phyloP scores from a whole-genome alignment of 2,113 vertebrate species.

The Balaeniceps rex region DNA sequence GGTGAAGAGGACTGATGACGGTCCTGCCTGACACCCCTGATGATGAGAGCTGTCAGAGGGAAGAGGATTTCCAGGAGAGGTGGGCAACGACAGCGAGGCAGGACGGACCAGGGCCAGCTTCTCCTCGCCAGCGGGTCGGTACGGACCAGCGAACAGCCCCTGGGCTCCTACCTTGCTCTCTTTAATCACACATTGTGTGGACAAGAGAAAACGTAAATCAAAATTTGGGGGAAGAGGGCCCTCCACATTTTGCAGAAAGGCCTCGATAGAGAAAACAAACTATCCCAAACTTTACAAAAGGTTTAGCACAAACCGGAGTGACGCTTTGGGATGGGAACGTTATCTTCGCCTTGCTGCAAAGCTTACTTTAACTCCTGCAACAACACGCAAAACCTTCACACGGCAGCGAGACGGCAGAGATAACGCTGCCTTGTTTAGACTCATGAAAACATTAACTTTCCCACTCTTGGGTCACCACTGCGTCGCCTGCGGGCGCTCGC shows the following conservation, averaged over 20 bases:
- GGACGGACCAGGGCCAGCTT: background rate
- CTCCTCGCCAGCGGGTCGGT: background rate
- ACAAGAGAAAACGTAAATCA: background rate
- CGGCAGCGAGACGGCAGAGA: fast-evolving
- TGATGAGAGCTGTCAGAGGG: background rate
- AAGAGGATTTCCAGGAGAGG: background rate
- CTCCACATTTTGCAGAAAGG: fast-evolving
- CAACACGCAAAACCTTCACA: background rate
- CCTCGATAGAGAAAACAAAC: background rate
- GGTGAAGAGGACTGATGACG: background rate
- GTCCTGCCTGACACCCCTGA: background rate
- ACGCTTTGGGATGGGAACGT: background rate
- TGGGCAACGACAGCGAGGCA: background rate
- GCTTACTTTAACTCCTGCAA: background rate
- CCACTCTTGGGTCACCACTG: background rate
- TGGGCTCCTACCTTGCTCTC: background rate
- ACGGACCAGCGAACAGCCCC: background rate
- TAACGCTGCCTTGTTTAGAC: background rate
- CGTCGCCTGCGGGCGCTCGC: background rate
- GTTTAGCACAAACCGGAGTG: fast-evolving
- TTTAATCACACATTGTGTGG: fast-evolving
- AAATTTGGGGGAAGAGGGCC: background rate
- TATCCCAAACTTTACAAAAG: background rate
- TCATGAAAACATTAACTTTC: background rate
- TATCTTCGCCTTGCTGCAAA: fast-evolving